phyloP scores from a whole-genome alignment of 2,888 invertebrate genomes.

The Hipparchia semele region DNA sequence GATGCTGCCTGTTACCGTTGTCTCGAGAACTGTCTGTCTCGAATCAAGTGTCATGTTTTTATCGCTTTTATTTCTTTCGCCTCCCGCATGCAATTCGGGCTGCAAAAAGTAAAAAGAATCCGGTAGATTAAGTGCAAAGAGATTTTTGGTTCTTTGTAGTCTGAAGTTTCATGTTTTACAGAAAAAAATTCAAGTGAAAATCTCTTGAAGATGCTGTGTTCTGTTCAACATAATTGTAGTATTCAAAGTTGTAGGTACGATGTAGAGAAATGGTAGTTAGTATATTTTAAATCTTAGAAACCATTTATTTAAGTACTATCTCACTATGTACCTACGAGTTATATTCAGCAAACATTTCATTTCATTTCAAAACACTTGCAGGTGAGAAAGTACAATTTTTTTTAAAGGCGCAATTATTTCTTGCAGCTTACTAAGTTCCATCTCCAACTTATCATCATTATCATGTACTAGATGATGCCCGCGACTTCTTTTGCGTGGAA shows the following conservation, averaged over 20 bases:
- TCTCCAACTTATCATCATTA: too few relatives aligned
- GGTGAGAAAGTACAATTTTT: too few relatives aligned
- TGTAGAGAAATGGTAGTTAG: too few relatives aligned
- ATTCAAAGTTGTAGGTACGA: not conserved
- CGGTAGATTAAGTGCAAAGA: slow-evolving; percentile 24
- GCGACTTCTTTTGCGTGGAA: too few relatives aligned
- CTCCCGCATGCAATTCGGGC: slow-evolving; percentile 40
- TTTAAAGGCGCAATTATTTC: too few relatives aligned
- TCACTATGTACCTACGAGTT: too few relatives aligned
- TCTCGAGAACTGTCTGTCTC: slow-evolving; percentile 74
- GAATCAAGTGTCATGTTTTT: slow-evolving; percentile 72
- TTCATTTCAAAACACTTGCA: too few relatives aligned
- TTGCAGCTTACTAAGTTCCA: too few relatives aligned
- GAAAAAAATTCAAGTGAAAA: slow-evolving; percentile 1
- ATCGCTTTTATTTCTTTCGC: slow-evolving; percentile 60
- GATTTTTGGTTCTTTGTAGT: slow-evolving; percentile 27
- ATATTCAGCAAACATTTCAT: too few relatives aligned
- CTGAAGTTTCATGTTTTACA: slow-evolving; percentile 18
- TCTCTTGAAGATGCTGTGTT: slow-evolving; percentile 10
- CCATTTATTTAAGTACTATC: too few relatives aligned
- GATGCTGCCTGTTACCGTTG: slow-evolving; percentile 69
- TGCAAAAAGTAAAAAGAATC: slow-evolving; percentile 18
- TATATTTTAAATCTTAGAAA: too few relatives aligned
- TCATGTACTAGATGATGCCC: too few relatives aligned
- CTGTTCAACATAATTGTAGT: not conserved